Conservation (phyloP, 1,140 invertebrate species). For the Chrysoperla carnea region DNA sequence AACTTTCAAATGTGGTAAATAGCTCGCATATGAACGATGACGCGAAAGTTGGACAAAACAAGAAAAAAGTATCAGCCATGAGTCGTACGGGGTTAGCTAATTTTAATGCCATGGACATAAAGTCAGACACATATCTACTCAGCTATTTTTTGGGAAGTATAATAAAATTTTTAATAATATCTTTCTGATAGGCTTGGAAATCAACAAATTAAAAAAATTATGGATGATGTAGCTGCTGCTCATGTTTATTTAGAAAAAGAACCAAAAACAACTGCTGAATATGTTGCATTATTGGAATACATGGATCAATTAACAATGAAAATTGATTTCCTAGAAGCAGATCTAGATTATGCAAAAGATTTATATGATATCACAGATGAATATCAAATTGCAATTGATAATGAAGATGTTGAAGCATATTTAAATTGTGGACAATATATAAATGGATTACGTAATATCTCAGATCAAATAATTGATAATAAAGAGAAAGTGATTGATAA, state of each 20-base stretch:
- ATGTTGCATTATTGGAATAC: slow-evolving; percentile 48
- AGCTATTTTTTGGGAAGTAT: too few species aligned
- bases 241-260: slow-evolving; percentile 38
- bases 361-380: slow-evolving; percentile 54
- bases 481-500: slow-evolving; percentile 29
- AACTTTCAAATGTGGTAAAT: too few species aligned
- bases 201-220: slow-evolving; percentile 34
- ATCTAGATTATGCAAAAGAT: slow-evolving; percentile 49
- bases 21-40: neutral
- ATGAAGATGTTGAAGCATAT: neutral
- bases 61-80: too few species aligned
- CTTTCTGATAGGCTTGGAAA: slow-evolving; percentile 31
- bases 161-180: neutral
- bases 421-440: slow-evolving; percentile 9
- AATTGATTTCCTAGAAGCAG: slow-evolving; percentile 40
- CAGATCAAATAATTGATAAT: slow-evolving; percentile 33
- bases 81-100: too few species aligned
- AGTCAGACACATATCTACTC: too few species aligned
- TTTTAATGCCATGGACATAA: too few species aligned
- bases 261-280: slow-evolving; percentile 41
- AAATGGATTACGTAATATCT: slow-evolving; percentile 26
- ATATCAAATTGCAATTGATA: slow-evolving; percentile 35
- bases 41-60: too few species aligned
- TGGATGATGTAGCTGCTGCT: slow-evolving; percentile 36
- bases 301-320: slow-evolving; percentile 39